Evolutionary conservation across 2,113 vertebrate species (phyloP), one percentile per base, ranked within the genome.

Genomic region (Glareola pratincola): DNA sequence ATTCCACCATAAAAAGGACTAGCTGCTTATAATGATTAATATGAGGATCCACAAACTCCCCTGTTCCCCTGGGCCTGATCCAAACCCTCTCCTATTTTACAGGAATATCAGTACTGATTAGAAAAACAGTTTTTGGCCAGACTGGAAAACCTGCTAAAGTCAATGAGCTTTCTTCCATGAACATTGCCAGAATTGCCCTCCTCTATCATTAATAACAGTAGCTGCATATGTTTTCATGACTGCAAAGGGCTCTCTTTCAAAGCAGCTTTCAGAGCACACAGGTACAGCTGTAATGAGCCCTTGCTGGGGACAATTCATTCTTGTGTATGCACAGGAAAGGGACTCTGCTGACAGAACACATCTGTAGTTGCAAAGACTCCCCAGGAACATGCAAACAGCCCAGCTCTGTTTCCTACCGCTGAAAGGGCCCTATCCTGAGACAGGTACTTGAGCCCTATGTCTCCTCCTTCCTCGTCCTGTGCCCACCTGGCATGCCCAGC

Each of bases 371-470:
- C 56, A n/a, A 10, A 77, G 41, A 9, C 3, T 34, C 32, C 36
- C 11, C 8, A 14, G 57, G 26, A 75, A 23, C 26, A 29, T 3
- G 5, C 41, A 26, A 75, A 57, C 26, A 72, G 26, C 51, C 8
- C 16, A 43, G 18, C n/a, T 68, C n/a, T 8, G 22, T n/a, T 64
- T 77, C 14, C 50, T 82, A 2, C 39, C 56, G 45, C 75, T 62
- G 41, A 45, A 57, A 37, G 5, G 37, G 23, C 23, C 39, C n/a
- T 32, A 9, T 4, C 18, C 32, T 8, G 29, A 81, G n/a, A 13
- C 0, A 0, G 32, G 39, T 27, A 15, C 53, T 19, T 19, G 11
- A 48, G 7, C 15, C 2, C 36, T 50, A 19, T 0, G 0, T 20
- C n/a, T 39, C 36, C 60, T 27, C n/a, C 81, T 47, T 43, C 30